Conservation (phyloP, 2,113 vertebrate species). For the Ameiurus melas region DNA sequence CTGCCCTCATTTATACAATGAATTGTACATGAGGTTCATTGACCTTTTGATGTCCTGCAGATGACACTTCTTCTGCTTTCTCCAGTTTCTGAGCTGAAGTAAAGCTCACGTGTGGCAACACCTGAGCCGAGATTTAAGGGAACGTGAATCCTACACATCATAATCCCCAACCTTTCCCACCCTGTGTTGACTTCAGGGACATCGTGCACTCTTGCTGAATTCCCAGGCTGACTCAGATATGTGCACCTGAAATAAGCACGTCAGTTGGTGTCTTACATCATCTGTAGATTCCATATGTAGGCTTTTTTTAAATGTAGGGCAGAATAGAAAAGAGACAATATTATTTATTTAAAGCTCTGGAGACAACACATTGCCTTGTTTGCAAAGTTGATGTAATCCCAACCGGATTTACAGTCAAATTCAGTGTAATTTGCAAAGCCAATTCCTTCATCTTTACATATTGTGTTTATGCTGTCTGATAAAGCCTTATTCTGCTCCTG, state of each 20-base stretch:
- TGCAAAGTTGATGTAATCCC: not conserved
- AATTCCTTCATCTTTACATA: not conserved
- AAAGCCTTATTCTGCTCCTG: not conserved
- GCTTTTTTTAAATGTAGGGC: not conserved
- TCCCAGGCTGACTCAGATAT: constrained; percentile 9
- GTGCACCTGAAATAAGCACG: constrained; percentile 1
- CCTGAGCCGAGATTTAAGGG: constrained; percentile 1
- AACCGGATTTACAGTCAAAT: not conserved
- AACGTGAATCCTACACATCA: constrained; percentile 42
- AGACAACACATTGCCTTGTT: not conserved
- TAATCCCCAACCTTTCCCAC: constrained; percentile 49
- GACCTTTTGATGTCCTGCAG: constrained; percentile 7
- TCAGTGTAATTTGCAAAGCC: not conserved
- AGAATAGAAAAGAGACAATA: not conserved
- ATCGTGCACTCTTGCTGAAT: constrained; percentile 7
- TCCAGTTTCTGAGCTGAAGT: constrained; percentile 1
- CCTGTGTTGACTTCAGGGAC: not conserved
- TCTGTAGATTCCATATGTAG: constrained; percentile 21
- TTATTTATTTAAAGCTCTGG: constrained; percentile 19
- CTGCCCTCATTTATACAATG: constrained; percentile 18
- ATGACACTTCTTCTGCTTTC: not conserved
- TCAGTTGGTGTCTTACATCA: constrained; percentile 19
- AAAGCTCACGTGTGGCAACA: not conserved
- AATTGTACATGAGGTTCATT: not conserved
- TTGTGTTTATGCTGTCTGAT: not conserved